Conservation (phyloP, 2,888 invertebrate genomes). For the Stratiomys singularior region DNA sequence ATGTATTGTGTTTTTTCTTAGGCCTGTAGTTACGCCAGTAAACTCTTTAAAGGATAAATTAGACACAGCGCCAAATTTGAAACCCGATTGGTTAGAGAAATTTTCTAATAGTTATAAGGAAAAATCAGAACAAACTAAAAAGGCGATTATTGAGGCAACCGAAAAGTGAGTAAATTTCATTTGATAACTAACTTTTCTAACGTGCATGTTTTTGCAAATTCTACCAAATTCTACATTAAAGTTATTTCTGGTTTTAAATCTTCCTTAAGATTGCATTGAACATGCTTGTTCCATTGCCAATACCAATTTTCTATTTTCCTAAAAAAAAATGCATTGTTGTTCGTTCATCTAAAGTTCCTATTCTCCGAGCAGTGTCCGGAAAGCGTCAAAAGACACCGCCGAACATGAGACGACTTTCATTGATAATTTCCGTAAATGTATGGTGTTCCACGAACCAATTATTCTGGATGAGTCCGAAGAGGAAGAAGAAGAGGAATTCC, state of each 20-base stretch:
- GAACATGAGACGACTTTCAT: conserved; percentile 66
- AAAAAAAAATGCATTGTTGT: no score
- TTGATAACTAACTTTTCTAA: no score
- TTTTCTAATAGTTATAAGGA: conserved; percentile 67
- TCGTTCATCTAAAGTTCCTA: conserved; percentile 23
- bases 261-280: no score
- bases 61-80: conserved; percentile 67
- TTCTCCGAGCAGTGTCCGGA: conserved; percentile 56
- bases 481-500: conserved; percentile 67
- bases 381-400: conserved; percentile 60
- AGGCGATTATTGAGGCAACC: conserved; percentile 66
- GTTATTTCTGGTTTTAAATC: no score
- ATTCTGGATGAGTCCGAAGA: conserved; percentile 68
- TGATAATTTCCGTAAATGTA: conserved; percentile 67
- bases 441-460: conserved; percentile 59
- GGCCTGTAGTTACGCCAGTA: conserved; percentile 62
- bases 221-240: no score
- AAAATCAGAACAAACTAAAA: conserved; percentile 61
- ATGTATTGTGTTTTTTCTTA: conserved; percentile 44
- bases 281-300: no score
- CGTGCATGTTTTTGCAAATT: no score
- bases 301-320: no score
- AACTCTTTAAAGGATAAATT: conserved; percentile 71
- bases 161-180: conserved; percentile 63
- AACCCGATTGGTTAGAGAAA: conserved; percentile 69